Conservation (phyloP, 2,113 vertebrate genomes). For the Erpornis zantholeuca region DNA sequence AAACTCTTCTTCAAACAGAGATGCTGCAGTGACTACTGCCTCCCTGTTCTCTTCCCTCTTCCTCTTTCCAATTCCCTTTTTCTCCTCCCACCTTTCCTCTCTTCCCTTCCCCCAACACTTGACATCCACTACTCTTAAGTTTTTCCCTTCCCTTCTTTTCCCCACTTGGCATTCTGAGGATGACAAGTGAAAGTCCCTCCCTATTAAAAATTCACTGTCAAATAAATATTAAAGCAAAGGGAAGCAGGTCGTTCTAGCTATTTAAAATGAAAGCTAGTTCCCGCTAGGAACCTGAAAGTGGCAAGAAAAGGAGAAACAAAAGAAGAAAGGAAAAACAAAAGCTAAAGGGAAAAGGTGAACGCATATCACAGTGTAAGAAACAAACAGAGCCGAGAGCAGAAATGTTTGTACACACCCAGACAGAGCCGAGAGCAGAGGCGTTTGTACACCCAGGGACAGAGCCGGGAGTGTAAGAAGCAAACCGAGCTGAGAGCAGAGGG, state of each 20-base stretch:
- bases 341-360: too few species aligned
- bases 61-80: background rate
- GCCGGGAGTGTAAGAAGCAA: too few species aligned
- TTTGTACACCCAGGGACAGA: too few species aligned
- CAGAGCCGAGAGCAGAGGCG: too few species aligned
- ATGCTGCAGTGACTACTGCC: background rate
- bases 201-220: constrained; percentile 35
- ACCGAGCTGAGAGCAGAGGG: too few species aligned
- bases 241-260: background rate
- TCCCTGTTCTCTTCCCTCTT: background rate
- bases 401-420: too few species aligned
- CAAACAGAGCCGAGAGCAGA: too few species aligned
- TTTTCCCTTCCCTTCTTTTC: background rate
- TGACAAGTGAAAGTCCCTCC: background rate
- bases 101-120: background rate
- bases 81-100: background rate
- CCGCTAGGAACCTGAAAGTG: background rate
- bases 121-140: background rate
- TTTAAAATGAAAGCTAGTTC: background rate
- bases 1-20: constrained; percentile 2
- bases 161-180: background rate
- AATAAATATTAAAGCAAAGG: constrained; percentile 32
- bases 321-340: too few species aligned
- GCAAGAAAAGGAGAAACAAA: background rate
- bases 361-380: too few species aligned